These are phyloP conservation scores for Bombus sylvicola DNA, from an alignment of 1,140 invertebrate genomes.

Conservation along the genomic window DNA sequence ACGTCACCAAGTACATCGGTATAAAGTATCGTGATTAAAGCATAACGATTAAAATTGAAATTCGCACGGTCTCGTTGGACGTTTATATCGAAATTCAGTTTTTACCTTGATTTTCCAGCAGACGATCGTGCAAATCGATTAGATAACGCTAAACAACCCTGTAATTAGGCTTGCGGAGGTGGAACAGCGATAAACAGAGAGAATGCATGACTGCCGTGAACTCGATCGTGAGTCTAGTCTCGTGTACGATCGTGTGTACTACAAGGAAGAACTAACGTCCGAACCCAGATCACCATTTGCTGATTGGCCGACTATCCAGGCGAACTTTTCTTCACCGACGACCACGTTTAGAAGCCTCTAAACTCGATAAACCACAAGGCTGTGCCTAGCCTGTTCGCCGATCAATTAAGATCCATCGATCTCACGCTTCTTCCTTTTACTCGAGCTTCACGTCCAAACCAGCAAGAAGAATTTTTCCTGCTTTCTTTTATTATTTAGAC, in stretches of 20 bases:
- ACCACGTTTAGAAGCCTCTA: not conserved
- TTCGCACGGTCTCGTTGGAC: too few relatives aligned
- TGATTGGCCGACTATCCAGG: not conserved
- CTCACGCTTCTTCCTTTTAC: too few relatives aligned
- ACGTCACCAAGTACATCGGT: too few relatives aligned
- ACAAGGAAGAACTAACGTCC: slow-evolving; percentile 1
- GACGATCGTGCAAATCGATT: not conserved
- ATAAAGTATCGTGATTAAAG: too few relatives aligned
- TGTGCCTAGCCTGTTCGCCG: not conserved
- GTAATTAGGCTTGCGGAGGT: not conserved
- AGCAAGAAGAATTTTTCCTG: not conserved
- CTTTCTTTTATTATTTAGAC: not conserved
- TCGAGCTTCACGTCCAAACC: not conserved
- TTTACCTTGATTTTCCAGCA: too few relatives aligned
- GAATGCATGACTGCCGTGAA: not conserved
- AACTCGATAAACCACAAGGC: slow-evolving; percentile 3
- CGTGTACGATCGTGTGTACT: slow-evolving; percentile 3
- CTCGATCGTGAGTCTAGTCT: not conserved
- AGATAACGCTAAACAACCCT: too few relatives aligned
- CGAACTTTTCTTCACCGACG: slow-evolving; percentile 1
- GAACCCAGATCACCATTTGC: slow-evolving; percentile 14
- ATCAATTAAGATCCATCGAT: slow-evolving; percentile 15
- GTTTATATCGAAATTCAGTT: too few relatives aligned
- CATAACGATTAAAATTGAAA: too few relatives aligned
- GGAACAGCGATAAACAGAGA: not conserved